Evolutionary conservation across 2,888 invertebrate genomes (phyloP).

Genomic region (Chrysodeixis includens): DNA sequence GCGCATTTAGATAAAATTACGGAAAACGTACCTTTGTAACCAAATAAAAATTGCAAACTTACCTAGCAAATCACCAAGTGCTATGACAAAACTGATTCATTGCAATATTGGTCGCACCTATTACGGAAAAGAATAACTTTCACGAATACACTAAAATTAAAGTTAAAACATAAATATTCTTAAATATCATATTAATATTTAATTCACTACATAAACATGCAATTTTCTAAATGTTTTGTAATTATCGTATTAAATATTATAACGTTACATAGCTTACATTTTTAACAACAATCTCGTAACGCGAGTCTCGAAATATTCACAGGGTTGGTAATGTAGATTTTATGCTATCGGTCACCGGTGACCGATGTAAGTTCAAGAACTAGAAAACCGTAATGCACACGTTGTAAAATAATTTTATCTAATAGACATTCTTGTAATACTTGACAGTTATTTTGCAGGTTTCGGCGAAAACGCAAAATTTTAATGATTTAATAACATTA

Average conservation of each 20-base stretch:
- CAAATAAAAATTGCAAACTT: neutral
- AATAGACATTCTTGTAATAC: neutral
- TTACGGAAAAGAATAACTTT: too few species aligned
- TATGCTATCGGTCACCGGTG: neutral
- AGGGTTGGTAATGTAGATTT: neutral
- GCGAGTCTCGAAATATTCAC: neutral
- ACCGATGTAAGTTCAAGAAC: neutral
- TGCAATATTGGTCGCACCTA: too few species aligned
- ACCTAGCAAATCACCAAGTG: neutral
- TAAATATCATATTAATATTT: neutral
- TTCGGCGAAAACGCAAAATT: too few species aligned
- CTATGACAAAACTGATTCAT: neutral
- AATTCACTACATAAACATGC: neutral
- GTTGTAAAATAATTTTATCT: neutral
- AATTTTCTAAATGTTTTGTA: neutral
- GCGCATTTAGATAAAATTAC: too few species aligned
- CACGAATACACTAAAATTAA: too few species aligned
- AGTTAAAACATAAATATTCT: too few species aligned
- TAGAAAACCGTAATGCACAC: neutral
- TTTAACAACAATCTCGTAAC: neutral
- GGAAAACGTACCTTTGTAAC: neutral
- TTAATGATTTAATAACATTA: too few species aligned
- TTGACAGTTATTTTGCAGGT: too few species aligned
- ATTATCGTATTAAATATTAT: neutral
- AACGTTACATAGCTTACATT: neutral